Conservation (phyloP, 2,113 vertebrate genomes). For the Aleadryas rufinucha region DNA sequence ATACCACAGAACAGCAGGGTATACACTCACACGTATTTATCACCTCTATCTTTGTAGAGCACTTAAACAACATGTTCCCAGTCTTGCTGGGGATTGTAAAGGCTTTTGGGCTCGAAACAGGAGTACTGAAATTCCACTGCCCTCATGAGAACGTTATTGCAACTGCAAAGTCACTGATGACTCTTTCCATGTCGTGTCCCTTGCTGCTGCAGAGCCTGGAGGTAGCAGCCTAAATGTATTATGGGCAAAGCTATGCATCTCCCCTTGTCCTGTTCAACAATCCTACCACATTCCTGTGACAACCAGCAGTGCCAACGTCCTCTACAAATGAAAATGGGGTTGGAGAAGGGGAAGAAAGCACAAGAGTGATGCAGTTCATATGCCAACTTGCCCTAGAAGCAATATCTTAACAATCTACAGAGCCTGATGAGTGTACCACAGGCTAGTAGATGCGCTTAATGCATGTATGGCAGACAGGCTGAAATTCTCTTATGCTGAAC, state of each 20-base stretch:
- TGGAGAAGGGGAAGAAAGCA: not conserved
- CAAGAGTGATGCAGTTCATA: constrained; percentile 30
- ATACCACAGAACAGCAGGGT: not conserved
- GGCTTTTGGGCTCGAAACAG: not conserved
- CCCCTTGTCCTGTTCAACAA: not conserved
- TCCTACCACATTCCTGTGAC: constrained; percentile 30
- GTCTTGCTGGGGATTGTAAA: not conserved
- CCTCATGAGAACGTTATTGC: rapidly evolving
- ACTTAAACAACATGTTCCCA: not conserved
- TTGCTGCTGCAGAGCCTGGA: not conserved
- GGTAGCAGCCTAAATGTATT: not conserved
- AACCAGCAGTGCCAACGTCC: constrained; percentile 1
- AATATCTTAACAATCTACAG: not conserved
- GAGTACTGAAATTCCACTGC: not conserved
- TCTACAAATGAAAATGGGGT: constrained; percentile 39
- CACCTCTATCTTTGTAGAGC: not conserved
- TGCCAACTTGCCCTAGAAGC: constrained; percentile 28
- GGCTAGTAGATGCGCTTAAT: constrained; percentile 20
- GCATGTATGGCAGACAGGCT: not conserved
- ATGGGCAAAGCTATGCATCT: not conserved
- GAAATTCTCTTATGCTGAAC: not conserved
- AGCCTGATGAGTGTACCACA: not conserved
- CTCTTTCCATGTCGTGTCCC: not conserved
- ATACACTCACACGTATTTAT: not conserved
- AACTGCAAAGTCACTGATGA: not conserved